Evolutionary conservation across 1,140 invertebrate species (phyloP).

Genomic region (Drosophila pseudoananassae): DNA sequence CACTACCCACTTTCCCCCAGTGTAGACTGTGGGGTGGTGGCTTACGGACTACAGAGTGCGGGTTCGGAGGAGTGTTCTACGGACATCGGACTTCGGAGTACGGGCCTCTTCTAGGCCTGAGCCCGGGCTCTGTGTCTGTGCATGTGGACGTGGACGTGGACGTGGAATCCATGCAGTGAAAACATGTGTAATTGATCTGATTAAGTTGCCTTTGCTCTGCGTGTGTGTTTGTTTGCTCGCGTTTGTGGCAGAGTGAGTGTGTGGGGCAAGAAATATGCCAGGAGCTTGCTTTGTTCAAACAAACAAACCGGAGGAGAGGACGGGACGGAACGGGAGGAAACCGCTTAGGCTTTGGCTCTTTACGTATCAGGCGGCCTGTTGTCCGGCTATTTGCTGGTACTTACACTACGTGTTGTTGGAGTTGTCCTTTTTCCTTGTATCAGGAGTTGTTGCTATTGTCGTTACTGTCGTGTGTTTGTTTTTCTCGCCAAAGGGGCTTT

Average conservation of each 20-base stretch:
- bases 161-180: constrained; percentile 76
- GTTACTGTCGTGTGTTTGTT: constrained; percentile 42
- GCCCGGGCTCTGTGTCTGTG: constrained; percentile 7
- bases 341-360: constrained; percentile 33
- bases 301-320: constrained; percentile 30
- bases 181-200: constrained; percentile 82
- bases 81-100: background rate
- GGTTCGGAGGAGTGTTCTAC: background rate
- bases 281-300: constrained; percentile 52
- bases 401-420: constrained; percentile 39
- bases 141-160: background rate
- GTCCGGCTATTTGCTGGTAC: constrained; percentile 66
- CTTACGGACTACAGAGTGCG: too few relatives aligned
- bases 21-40: background rate
- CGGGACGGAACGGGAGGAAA: too few relatives aligned
- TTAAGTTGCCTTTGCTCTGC: constrained; percentile 75
- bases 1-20: background rate
- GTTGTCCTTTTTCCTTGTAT: background rate
- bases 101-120: constrained; percentile 15
- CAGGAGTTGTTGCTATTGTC: constrained; percentile 16
- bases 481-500: constrained; percentile 60
- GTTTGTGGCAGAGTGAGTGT: constrained; percentile 9
- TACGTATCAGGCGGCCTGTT: constrained; percentile 32
- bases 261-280: constrained; percentile 62
- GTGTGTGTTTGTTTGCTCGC: constrained; percentile 33